Base-by-base conservation (phyloP, 2,113 vertebrate species). In the Bufo gargarizans region DNA sequence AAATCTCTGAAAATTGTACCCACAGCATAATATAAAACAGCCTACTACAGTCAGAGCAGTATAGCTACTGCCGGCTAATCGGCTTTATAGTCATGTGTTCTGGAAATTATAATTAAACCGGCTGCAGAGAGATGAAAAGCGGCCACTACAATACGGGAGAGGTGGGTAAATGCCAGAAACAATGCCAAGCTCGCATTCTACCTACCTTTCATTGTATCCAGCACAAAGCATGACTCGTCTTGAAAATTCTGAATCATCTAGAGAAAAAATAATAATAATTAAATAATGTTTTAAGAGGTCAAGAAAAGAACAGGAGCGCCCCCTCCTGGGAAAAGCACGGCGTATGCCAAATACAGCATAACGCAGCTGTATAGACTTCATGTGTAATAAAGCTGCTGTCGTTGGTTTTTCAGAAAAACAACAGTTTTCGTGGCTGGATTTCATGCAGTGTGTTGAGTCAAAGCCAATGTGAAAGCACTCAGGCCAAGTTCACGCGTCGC, bases 231-330 rank as follows among this genome's bases (percentile, higher is more conserved):
- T 4, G 97, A 95, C 94, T 99, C 98, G 76, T 99, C 98, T 91
- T 97, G 97, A 93, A 99, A 98, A 91, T 99, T 99, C 92, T 98
- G 98, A 88, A 99, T 98, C 98, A 99, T 99, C 98, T 88, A 56
- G 33, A 98, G 93, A 50, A 84, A 90, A 91, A 80, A n/a, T n/a
- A 83, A 86, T 16, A 4, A 91, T 33, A 33, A 33, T 33, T 33
- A 89, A 0, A 13, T 89, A 72, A 86, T 0, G 6, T 58, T 16
- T 33, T 8, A 16, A 33, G 33, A 33, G 33, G 33, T 33, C 33
- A 74, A 20, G 0, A 22, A 58, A 20, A 6, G n/a, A 45, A 58
- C 16, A 74, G 19, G n/a, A 58, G 0, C 4, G n/a, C 13, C 17
- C 0, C 50, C 33, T 74, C 71, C 43, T 74, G 14, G 71, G 6